These are phyloP conservation scores for Apamea sordens DNA, from an alignment of 2,888 invertebrate species.

Conservation along the genomic window DNA sequence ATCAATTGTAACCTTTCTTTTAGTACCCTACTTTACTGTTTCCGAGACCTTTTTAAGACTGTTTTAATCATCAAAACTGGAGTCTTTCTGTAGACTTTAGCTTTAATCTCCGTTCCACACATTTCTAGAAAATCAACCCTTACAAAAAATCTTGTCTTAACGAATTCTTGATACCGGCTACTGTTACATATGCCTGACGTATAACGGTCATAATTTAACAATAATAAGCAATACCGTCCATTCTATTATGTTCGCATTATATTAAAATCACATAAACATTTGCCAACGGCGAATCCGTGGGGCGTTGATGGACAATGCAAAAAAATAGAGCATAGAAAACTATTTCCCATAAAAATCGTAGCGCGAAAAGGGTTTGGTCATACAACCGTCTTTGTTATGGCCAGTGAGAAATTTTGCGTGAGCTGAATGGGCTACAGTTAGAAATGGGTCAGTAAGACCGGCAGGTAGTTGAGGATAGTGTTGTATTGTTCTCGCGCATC, in stretches of 20 bases:
- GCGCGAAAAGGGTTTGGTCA: conserved; percentile 85
- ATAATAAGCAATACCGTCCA: conserved; percentile 76
- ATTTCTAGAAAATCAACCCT: conserved; percentile 49
- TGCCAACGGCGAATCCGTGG: conserved; percentile 86
- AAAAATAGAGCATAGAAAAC: conserved; percentile 87
- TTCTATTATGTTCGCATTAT: conserved; percentile 78
- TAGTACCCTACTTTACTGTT: background rate
- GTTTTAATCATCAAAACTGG: conserved; percentile 14
- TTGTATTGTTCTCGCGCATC: conserved; percentile 79
- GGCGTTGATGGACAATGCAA: conserved; percentile 87
- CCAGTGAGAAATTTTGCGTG: conserved; percentile 88
- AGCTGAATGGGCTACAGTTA: conserved; percentile 78
- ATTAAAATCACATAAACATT: conserved; percentile 85
- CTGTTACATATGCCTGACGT: conserved; percentile 71
- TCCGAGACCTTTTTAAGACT: conserved; percentile 1
- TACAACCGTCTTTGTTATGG: conserved; percentile 80
- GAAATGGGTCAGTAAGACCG: conserved; percentile 87
- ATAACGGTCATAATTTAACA: conserved; percentile 82
- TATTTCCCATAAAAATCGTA: conserved; percentile 88
- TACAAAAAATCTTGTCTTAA: conserved; percentile 43
- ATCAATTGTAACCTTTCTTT: conserved; percentile 28
- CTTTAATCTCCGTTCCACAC: background rate
- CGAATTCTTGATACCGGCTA: conserved; percentile 53
- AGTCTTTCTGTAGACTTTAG: background rate
- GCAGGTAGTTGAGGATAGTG: conserved; percentile 75